phyloP scores from a whole-genome alignment of 2,797 vertebrate species.

The Labeo calbasu region DNA sequence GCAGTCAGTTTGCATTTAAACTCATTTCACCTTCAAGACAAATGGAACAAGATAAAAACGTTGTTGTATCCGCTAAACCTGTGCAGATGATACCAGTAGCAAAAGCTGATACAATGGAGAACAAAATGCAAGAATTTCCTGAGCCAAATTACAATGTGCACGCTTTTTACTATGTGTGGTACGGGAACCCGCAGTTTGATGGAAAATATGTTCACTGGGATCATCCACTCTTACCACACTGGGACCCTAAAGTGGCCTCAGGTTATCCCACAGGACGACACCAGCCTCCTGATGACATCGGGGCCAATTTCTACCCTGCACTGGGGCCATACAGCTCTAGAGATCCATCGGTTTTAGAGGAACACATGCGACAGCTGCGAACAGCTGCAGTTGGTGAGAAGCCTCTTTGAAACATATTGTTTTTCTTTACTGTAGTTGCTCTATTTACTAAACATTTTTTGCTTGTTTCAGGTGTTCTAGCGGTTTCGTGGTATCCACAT shows the following conservation, averaged over 20 bases:
- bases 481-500: constrained; percentile 95
- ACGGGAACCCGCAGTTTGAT: constrained; percentile 90
- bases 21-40: constrained; percentile 76
- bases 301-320: constrained; percentile 93
- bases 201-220: constrained; percentile 97
- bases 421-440: not conserved
- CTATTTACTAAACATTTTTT: not conserved
- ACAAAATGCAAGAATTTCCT: constrained; percentile 75
- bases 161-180: constrained; percentile 95
- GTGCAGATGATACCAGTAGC: constrained; percentile 52
- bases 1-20: constrained; percentile 76
- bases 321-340: constrained; percentile 94
- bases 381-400: constrained; percentile 90
- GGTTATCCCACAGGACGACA: constrained; percentile 88
- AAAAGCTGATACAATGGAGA: constrained; percentile 65
- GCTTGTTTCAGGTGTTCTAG: constrained; percentile 85
- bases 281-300: constrained; percentile 91
- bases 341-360: constrained; percentile 88
- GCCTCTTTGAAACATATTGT: not conserved
- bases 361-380: constrained; percentile 92
- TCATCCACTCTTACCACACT: constrained; percentile 89
- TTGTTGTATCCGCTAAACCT: constrained; percentile 61
- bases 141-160: constrained; percentile 92
- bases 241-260: constrained; percentile 90
- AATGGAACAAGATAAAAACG: constrained; percentile 58